Evolutionary conservation across 53 echinoderm and acorn worm species (phyloP).

Genomic region (Paracentrotus lividus): DNA sequence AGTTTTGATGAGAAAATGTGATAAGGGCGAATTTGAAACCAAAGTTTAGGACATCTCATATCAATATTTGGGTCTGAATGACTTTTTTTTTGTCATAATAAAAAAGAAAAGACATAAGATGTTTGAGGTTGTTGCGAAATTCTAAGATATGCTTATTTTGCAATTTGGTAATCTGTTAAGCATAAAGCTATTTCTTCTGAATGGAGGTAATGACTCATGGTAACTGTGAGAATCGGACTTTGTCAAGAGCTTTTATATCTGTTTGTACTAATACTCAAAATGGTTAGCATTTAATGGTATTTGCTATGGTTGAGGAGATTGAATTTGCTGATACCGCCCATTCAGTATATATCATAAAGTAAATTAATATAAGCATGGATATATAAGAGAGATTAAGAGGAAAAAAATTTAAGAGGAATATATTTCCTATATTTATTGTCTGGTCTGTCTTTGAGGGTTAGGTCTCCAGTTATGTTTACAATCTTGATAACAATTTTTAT

Average conservation of each 20-base stretch:
- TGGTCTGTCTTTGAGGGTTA: not conserved
- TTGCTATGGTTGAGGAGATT: not conserved
- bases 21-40: not conserved
- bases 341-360: not conserved
- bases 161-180: too few relatives aligned
- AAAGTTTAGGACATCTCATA: not conserved
- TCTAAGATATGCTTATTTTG: not conserved
- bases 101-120: not conserved
- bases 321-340: not conserved
- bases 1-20: not conserved
- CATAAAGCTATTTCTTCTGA: not conserved
- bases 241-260: not conserved
- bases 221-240: conserved; percentile 8
- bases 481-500: not conserved
- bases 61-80: not conserved
- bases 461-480: not conserved
- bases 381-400: too few relatives aligned
- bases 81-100: not conserved
- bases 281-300: not conserved
- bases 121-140: not conserved
- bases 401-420: not conserved
- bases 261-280: conserved; percentile 6
- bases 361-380: not conserved
- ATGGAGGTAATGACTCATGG: not conserved
- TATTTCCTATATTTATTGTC: not conserved